Evolutionary conservation across 1,140 invertebrate species (phyloP), one percentile per base, ranked within the genome.

Genomic region (Condylostylus longicornis): DNA sequence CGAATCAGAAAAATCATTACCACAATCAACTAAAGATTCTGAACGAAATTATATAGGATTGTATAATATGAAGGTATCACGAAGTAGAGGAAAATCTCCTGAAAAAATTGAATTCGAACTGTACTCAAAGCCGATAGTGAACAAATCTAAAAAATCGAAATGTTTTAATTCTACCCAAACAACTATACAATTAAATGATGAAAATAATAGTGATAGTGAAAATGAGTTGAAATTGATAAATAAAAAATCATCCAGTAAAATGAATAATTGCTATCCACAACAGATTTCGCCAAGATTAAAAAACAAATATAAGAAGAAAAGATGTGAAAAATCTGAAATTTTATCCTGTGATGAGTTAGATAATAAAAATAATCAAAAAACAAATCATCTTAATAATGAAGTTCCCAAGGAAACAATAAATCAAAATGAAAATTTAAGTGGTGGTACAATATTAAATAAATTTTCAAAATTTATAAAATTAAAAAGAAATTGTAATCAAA

Each of bases 61-160:
- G n/a, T n/a, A n/a, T n/a, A n/a, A n/a, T n/a, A n/a, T n/a, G n/a
- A n/a, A n/a, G n/a, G n/a, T n/a, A n/a, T n/a, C n/a, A n/a, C n/a
- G n/a, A n/a, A n/a, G n/a, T n/a, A n/a, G n/a, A n/a, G n/a, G n/a
- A n/a, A n/a, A n/a, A n/a, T n/a, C 44, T 2, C 54, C 54, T 1
- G 42, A 49, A 2, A 46, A 50, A 29, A 58, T 58, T 18, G 54
- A 58, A 32, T 58, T 58, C 28, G 50, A 53, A 38, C 54, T 54
- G 5, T 57, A 58, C 31, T n/a, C n/a, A n/a, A n/a, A n/a, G n/a
- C n/a, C n/a, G n/a, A n/a, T n/a, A n/a, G n/a, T n/a, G n/a, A n/a
- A n/a, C n/a, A n/a, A n/a, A n/a, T n/a, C 32, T 22, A 28, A 37
- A 10, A 12, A 6, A 32, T 14, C 10, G 9, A 10, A 37, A 35